These are phyloP conservation scores for mouse (Mus musculus) DNA, from an alignment of 2,113 vertebrate species.

Conservation along the genomic window GRCm39 chr1:53778501-53779000, in stretches of 20 bases:
- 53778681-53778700: background rate
- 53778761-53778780: background rate
- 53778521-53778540: background rate
- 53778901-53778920: background rate
- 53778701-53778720: background rate
- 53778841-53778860: background rate
- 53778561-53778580: background rate
- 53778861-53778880: background rate
- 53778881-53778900: background rate
- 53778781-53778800: background rate
- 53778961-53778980: background rate
- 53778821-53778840: background rate
- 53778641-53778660: background rate
- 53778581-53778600: background rate
- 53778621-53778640: background rate
- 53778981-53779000: background rate
- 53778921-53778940: slow-evolving; percentile 19
- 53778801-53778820: background rate
- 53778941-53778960: background rate
- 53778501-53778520: background rate
- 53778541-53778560: background rate
- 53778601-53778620: background rate
- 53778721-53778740: background rate
- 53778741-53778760: background rate
- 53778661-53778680: background rate